Percentiles rank a stretch among this genome's conserved stretches.
Conservation (phyloP, 2,797 vertebrate species). For the Poeciliopsis infans region DNA sequence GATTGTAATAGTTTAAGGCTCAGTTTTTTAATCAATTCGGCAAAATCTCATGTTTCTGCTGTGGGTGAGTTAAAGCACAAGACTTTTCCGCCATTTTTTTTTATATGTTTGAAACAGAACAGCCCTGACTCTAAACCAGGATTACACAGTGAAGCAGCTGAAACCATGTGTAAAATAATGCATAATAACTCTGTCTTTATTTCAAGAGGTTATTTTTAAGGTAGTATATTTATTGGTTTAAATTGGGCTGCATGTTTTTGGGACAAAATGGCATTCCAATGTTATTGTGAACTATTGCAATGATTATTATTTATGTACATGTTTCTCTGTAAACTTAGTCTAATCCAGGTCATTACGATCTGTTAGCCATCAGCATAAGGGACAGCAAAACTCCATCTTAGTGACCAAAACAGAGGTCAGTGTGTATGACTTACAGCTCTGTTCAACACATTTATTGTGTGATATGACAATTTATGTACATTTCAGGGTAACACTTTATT, state of each 20-base stretch:
- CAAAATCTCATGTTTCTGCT: slow-evolving; percentile 55
- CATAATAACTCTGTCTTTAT: neutral
- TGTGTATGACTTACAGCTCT: neutral
- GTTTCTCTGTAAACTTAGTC: neutral
- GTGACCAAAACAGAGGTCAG: neutral
- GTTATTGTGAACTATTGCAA: neutral
- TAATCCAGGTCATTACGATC: neutral
- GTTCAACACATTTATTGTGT: neutral
- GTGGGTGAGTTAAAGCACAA: slow-evolving; percentile 60
- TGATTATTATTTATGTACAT: neutral
- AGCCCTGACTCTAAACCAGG: slow-evolving; percentile 59
- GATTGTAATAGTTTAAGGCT: slow-evolving; percentile 71
- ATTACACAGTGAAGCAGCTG: slow-evolving; percentile 45
- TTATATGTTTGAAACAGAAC: slow-evolving; percentile 23
- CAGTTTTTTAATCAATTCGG: slow-evolving; percentile 79
- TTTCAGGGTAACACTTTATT: neutral
- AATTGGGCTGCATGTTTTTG: neutral
- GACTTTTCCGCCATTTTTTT: slow-evolving; percentile 38
- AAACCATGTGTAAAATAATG: slow-evolving; percentile 10
- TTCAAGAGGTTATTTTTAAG: neutral
- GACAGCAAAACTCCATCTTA: neutral
- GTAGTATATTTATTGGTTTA: neutral
- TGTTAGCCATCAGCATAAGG: neutral
- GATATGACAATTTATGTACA: neutral
- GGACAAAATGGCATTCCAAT: neutral